phyloP scores from a whole-genome alignment of 2,888 invertebrate genomes.

The Agrenia bidenticulata region DNA sequence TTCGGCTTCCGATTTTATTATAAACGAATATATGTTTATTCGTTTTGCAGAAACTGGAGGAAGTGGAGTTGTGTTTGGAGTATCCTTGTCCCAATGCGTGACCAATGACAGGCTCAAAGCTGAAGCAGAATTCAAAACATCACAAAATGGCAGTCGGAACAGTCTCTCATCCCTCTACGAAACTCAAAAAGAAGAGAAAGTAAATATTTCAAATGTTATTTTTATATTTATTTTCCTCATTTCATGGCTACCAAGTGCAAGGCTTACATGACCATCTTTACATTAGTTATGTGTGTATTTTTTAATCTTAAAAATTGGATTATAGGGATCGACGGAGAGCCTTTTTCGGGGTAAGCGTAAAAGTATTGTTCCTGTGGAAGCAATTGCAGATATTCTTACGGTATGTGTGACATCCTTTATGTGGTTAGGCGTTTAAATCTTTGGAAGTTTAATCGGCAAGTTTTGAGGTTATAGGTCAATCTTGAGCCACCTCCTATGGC shows the following conservation, averaged over 20 bases:
- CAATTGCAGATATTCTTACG: too few relatives aligned
- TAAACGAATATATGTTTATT: too few relatives aligned
- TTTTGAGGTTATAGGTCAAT: constrained; percentile 16
- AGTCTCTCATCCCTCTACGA: constrained; percentile 39
- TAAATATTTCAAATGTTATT: constrained; percentile 7
- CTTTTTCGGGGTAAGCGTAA: constrained; percentile 26
- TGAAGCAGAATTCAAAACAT: constrained; percentile 26
- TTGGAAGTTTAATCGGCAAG: too few relatives aligned
- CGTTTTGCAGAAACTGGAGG: constrained; percentile 20
- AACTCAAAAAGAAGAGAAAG: constrained; percentile 33
- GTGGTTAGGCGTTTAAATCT: too few relatives aligned
- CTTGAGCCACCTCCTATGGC: constrained; percentile 53
- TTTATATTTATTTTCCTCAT: too few relatives aligned
- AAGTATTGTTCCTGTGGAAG: constrained; percentile 23
- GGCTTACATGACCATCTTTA: too few relatives aligned
- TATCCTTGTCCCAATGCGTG: constrained; percentile 79
- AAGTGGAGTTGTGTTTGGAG: constrained; percentile 77
- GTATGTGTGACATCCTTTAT: too few relatives aligned
- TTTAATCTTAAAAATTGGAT: too few relatives aligned
- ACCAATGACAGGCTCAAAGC: constrained; percentile 68
- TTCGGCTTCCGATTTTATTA: too few relatives aligned
- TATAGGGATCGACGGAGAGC: constrained; percentile 25
- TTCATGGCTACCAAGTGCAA: too few relatives aligned
- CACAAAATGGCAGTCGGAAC: constrained; percentile 48
- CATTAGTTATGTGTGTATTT: too few relatives aligned